These are phyloP conservation scores for Sinocyclocheilus rhinocerous DNA, from an alignment of 2,113 vertebrate genomes.

Conservation along the genomic window DNA sequence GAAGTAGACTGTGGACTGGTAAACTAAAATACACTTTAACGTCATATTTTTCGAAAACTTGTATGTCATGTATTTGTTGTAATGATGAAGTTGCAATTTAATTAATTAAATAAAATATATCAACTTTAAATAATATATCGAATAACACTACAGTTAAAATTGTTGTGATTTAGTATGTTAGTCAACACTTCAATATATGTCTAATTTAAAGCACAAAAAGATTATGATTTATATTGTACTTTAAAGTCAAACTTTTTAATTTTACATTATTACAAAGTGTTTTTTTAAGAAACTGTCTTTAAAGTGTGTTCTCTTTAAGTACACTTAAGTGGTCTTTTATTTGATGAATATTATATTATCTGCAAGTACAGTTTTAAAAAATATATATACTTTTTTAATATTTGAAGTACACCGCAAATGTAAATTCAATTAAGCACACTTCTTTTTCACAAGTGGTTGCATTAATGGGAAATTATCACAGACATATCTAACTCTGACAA, in stretches of 20 bases:
- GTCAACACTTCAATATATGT: too few species aligned
- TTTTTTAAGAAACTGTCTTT: not conserved
- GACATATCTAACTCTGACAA: not conserved
- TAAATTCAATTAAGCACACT: not conserved
- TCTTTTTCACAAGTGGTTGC: not conserved
- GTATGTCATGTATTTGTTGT: too few species aligned
- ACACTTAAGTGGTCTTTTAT: not conserved
- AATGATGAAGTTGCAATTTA: too few species aligned
- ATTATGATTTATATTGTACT: not conserved
- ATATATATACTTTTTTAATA: not conserved
- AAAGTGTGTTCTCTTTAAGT: not conserved
- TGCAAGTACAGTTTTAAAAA: not conserved
- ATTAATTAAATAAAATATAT: too few species aligned
- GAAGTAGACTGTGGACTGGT: too few species aligned
- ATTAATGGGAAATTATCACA: not conserved
- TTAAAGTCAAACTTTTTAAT: not conserved
- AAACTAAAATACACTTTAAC: too few species aligned
- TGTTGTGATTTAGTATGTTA: too few species aligned
- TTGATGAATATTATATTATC: not conserved
- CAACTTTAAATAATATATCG: too few species aligned
- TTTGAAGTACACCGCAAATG: not conserved
- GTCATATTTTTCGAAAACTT: too few species aligned
- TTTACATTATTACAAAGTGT: not conserved
- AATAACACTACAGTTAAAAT: too few species aligned
- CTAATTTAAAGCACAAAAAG: too few species aligned